phyloP scores from a whole-genome alignment of 2,113 vertebrate genomes.

The Carassius carassius region DNA sequence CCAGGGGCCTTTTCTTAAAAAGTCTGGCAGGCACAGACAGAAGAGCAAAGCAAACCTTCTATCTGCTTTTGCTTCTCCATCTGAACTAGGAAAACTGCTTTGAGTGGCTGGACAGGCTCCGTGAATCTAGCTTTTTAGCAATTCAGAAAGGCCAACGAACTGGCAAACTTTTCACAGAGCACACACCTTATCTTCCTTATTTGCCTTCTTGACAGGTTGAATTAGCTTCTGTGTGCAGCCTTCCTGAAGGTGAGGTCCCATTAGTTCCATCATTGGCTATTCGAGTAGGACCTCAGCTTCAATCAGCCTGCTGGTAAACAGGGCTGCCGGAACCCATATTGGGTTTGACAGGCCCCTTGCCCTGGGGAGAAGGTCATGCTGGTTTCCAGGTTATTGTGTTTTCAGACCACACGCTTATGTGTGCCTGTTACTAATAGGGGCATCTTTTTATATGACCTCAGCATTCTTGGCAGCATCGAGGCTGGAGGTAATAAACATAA shows the following conservation, averaged over 20 bases:
- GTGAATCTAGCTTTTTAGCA: constrained; percentile 7
- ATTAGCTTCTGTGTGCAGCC: constrained; percentile 20
- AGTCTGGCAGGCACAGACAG: constrained; percentile 17
- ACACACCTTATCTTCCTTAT: constrained; percentile 20
- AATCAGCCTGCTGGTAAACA: constrained; percentile 38
- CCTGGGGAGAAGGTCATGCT: constrained; percentile 26
- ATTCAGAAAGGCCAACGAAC: background rate
- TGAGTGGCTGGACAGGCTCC: constrained; percentile 24
- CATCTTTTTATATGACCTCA: constrained; percentile 21
- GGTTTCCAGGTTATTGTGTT: constrained; percentile 47
- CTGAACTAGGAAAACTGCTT: constrained; percentile 33
- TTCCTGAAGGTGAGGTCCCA: constrained; percentile 47
- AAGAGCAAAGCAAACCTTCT: constrained; percentile 30
- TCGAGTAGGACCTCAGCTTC: constrained; percentile 20
- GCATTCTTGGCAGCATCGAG: background rate
- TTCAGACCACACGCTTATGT: constrained; percentile 34
- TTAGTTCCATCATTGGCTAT: constrained; percentile 44
- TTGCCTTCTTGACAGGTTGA: constrained; percentile 1
- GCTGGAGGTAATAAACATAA: background rate
- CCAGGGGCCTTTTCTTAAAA: constrained; percentile 18
- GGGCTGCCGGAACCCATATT: constrained; percentile 11
- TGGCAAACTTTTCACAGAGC: background rate
- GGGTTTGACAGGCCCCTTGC: constrained; percentile 38
- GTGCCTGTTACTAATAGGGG: constrained; percentile 5
- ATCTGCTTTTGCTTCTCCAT: background rate